phyloP scores from a whole-genome alignment of 2,888 invertebrate genomes.

The Chironomus riparius region DNA sequence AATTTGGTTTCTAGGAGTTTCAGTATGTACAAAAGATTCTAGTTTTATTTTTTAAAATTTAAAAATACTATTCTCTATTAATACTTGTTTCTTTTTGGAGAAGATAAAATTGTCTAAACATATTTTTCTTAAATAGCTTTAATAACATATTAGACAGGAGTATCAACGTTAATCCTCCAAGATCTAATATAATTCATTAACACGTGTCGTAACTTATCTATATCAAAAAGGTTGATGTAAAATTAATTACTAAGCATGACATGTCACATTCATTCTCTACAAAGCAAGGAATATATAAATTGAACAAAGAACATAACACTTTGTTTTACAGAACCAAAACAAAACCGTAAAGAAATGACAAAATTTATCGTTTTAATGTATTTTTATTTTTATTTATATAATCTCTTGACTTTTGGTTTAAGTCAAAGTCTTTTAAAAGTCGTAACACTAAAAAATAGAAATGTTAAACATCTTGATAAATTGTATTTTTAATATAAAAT shows the following conservation, averaged over 20 bases:
- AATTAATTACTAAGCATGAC: constrained; percentile 18
- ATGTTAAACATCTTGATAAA: background rate
- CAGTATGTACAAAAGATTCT: too few relatives aligned
- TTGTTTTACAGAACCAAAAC: constrained; percentile 13
- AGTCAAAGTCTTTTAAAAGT: constrained; percentile 21
- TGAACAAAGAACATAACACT: background rate
- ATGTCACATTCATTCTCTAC: background rate
- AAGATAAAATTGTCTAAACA: too few relatives aligned
- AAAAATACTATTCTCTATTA: too few relatives aligned
- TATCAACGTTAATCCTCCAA: background rate
- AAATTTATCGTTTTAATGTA: background rate
- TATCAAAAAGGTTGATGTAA: constrained; percentile 12
- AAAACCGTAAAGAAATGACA: background rate
- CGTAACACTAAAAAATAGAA: background rate
- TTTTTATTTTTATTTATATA: constrained; percentile 14
- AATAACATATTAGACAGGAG: background rate
- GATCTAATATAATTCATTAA: constrained; percentile 15
- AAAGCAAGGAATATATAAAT: background rate
- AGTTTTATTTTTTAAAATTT: too few relatives aligned
- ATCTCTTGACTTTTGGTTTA: constrained; percentile 14
- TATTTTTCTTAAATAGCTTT: too few relatives aligned
- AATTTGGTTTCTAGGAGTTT: too few relatives aligned
- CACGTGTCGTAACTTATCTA: constrained; percentile 23
- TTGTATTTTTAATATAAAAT: too few relatives aligned
- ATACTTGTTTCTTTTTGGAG: too few relatives aligned